These are phyloP conservation scores for Capromys pilorides DNA, from an alignment of 2,797 vertebrate genomes.

Conservation along the genomic window DNA sequence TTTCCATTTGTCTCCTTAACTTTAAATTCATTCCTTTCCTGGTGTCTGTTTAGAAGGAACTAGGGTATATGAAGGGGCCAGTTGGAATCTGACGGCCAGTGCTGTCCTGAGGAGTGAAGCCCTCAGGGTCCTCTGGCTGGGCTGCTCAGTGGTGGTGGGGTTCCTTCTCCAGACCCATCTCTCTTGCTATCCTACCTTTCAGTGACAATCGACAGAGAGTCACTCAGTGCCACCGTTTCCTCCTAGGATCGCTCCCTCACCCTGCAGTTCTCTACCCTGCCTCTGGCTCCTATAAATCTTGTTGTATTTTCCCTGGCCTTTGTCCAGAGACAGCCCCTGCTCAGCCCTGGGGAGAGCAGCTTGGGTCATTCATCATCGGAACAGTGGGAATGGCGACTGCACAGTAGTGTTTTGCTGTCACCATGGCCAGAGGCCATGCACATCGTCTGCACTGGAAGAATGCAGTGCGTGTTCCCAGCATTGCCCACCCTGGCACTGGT, in stretches of 20 bases:
- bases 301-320: conserved; percentile 89
- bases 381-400: conserved; percentile 85
- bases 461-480: conserved; percentile 84
- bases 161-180: background rate
- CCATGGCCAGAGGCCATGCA: conserved; percentile 83
- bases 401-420: conserved; percentile 87
- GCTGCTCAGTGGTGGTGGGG: background rate
- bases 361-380: conserved; percentile 88
- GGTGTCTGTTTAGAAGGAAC: conserved; percentile 52
- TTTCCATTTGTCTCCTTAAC: conserved; percentile 75
- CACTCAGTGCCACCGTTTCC: background rate
- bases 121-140: background rate
- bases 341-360: conserved; percentile 83
- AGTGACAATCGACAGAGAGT: background rate
- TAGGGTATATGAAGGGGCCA: conserved; percentile 33
- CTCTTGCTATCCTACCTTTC: background rate
- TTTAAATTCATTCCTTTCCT: conserved; percentile 53
- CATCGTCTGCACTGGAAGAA: conserved; percentile 88
- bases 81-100: background rate
- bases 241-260: conserved; percentile 49
- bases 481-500: conserved; percentile 86
- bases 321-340: conserved; percentile 86
- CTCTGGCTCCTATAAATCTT: conserved; percentile 85
- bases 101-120: background rate
- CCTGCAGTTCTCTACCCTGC: conserved; percentile 80